Evolutionary conservation across 2,797 vertebrate genomes (phyloP), one percentile per base, ranked within the genome.

Genomic region (Malurus leucopterus): DNA sequence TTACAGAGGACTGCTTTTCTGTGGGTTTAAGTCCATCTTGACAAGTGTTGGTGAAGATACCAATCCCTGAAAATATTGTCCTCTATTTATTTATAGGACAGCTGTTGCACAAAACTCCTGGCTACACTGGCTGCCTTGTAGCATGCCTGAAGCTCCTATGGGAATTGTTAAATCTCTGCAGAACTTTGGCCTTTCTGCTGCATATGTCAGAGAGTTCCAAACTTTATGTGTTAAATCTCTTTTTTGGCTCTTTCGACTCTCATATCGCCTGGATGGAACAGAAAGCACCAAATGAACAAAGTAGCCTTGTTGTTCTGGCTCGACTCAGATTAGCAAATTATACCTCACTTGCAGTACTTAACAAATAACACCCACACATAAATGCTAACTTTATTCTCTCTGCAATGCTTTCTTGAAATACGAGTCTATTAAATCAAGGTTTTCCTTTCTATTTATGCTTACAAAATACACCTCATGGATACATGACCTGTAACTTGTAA

Each of bases 371-470:
- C 57, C 38, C 63, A 43, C 34, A 38, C 63, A 53, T 75, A 92
- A 86, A 84, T 40, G 41, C 44, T 86, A 63, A 72, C 55, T 75
- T 88, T 53, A 72, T 79, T 81, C 26, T 78, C 24, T 65, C 61
- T 75, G 36, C 9, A 3, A 73, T 74, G 19, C 65, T 68, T 85
- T 79, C 64, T 53, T 79, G 83, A 87, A 80, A 83, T 74, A 34
- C 22, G 38, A 29, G n/a, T 82, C 90, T 86, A 75, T 88, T 84
- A 84, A 84, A 75, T 86, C 78, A 75, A 58, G 36, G 29, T 91
- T 77, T 73, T 29, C 34, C 44, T 78, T 89, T 89, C 54, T 72
- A 80, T 83, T 61, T 58, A 41, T 22, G 0, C 73, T 93, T 84
- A 62, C 38, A 86, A 77, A 89, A 65, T 88, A 40, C 10, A 51